phyloP scores from a whole-genome alignment of 2,888 invertebrate species.

The Lithophane semibrunnea region DNA sequence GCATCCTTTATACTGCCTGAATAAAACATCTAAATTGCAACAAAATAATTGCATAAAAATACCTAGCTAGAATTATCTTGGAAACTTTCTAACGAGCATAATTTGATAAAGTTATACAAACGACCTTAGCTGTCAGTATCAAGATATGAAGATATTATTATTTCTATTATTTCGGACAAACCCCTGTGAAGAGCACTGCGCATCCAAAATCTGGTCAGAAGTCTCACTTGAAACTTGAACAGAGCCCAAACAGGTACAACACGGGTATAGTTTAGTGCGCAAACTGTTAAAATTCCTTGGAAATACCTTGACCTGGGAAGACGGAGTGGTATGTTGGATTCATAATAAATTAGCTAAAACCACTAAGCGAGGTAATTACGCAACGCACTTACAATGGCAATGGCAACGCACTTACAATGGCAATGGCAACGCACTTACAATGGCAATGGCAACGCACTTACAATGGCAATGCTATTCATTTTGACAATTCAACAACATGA shows the following conservation, averaged over 20 bases:
- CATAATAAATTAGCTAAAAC: neutral
- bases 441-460: neutral
- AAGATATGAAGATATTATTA: conserved; percentile 46
- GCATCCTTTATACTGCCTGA: conserved; percentile 19
- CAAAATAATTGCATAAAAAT: conserved; percentile 34
- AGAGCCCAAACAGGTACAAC: neutral
- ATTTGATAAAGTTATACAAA: conserved; percentile 17
- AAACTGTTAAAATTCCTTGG: neutral
- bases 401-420: too few relatives aligned
- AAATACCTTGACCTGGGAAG: neutral
- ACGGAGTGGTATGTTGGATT: neutral
- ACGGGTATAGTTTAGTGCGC: neutral
- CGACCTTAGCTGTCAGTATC: conserved; percentile 45
- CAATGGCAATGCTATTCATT: neutral
- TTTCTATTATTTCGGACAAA: conserved; percentile 51
- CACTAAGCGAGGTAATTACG: neutral
- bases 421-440: too few relatives aligned
- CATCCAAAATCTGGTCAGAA: conserved; percentile 16
- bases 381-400: neutral
- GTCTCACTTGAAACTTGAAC: conserved; percentile 10
- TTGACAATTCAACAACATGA: neutral
- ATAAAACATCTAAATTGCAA: conserved; percentile 40
- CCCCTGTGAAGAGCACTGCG: conserved; percentile 35
- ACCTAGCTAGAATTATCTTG: conserved; percentile 1
- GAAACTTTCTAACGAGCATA: conserved; percentile 43